Evolutionary conservation across 2,113 vertebrate species (phyloP).

Genomic region (Narcine bancroftii): DNA sequence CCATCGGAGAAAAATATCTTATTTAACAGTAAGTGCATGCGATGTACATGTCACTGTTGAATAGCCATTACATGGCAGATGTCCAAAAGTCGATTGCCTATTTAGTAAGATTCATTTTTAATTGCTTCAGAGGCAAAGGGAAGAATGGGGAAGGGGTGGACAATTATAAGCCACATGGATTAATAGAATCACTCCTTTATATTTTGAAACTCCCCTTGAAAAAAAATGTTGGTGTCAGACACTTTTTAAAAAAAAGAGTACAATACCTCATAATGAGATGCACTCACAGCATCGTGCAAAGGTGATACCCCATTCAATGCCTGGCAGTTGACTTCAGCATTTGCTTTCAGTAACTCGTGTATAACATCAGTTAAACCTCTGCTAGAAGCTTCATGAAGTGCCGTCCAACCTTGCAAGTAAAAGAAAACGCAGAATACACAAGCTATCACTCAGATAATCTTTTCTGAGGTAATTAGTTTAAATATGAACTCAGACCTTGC

Average conservation of each 20-base stretch:
- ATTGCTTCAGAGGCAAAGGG: neutral
- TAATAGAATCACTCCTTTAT: neutral
- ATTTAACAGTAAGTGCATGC: neutral
- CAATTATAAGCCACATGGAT: neutral
- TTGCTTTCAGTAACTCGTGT: conserved; percentile 63
- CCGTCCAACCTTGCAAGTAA: conserved; percentile 66
- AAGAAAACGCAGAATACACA: conserved; percentile 33
- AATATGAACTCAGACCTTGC: neutral
- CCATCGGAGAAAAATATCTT: too few relatives aligned
- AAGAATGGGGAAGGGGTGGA: neutral
- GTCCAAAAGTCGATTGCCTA: neutral
- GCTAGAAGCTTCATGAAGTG: conserved; percentile 67
- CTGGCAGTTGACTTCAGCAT: conserved; percentile 62
- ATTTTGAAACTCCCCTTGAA: neutral
- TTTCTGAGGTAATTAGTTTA: neutral
- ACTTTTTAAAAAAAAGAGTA: neutral
- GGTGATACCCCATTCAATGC: conserved; percentile 58
- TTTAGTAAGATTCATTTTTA: neutral
- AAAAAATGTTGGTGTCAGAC: neutral
- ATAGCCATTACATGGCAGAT: neutral
- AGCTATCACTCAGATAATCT: too few relatives aligned
- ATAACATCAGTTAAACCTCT: conserved; percentile 54
- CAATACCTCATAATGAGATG: conserved; percentile 64
- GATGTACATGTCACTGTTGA: too few relatives aligned
- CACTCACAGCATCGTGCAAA: conserved; percentile 63